Evolutionary conservation across 1,140 invertebrate species (phyloP).

Genomic region (Heterodera schachtii): DNA sequence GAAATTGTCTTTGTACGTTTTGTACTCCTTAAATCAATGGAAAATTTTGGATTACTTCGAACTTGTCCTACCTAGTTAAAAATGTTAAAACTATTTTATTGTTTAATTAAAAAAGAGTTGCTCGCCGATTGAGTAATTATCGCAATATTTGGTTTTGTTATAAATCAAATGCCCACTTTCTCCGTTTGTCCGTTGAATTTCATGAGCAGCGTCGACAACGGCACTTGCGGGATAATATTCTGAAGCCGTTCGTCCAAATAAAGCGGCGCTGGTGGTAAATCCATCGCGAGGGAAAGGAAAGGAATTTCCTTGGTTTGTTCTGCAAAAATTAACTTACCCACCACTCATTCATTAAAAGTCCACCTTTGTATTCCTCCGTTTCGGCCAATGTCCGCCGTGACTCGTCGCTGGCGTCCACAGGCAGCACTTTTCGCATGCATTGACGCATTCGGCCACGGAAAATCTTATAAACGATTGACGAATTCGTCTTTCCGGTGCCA

Average conservation of each 20-base stretch:
- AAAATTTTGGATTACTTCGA: slow-evolving; percentile 22
- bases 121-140: too few relatives aligned
- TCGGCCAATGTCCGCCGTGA: slow-evolving; percentile 78
- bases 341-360: background rate
- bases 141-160: slow-evolving; percentile 7
- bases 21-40: slow-evolving; percentile 77
- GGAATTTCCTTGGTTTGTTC: slow-evolving; percentile 53
- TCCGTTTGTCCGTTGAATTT: slow-evolving; percentile 94
- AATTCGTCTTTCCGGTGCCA: slow-evolving; percentile 74
- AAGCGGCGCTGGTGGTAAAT: slow-evolving; percentile 51
- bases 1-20: slow-evolving; percentile 98
- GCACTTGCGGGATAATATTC: slow-evolving; percentile 72
- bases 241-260: slow-evolving; percentile 57
- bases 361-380: slow-evolving; percentile 80
- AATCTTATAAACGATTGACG: slow-evolving; percentile 89
- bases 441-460: slow-evolving; percentile 94
- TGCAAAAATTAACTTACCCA: slow-evolving; percentile 26
- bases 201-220: slow-evolving; percentile 84
- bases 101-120: too few relatives aligned
- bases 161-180: slow-evolving; percentile 70
- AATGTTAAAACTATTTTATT: too few relatives aligned
- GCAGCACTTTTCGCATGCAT: slow-evolving; percentile 88
- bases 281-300: slow-evolving; percentile 50
- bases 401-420: slow-evolving; percentile 82
- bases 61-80: too few relatives aligned